Evolutionary conservation across 2,888 invertebrate genomes (phyloP), one percentile per base, ranked within the genome.

Genomic region (Cheilosia urbana): DNA sequence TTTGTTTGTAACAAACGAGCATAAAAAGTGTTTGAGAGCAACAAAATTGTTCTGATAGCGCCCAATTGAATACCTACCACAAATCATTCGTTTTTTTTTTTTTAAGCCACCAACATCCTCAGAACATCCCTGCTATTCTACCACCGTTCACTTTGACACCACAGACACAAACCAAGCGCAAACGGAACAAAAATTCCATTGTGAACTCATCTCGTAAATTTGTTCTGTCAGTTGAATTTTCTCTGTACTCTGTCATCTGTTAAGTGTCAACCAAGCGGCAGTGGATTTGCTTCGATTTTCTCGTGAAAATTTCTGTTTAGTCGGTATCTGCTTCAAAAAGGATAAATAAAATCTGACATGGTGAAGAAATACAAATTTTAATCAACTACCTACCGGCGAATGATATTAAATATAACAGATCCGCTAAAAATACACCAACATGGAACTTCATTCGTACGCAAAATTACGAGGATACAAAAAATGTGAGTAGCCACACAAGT

Each of bases 361-460:
- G 42, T 71, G 0, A 40, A 17, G 15, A 24, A 34, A 62, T 45
- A 13, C 21, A 58, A 17, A 57, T 17, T 57, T 37, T 21, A 63
- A 30, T 30, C 15, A 21, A 42, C 30, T n/a, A 17, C 13, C 37
- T n/a, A 17, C 13, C n/a, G 24, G 17, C 9, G 15, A 53, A 53
- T 21, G 30, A 15, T 45, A 53, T 53, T 30, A 9, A 17, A 17
- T 58, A 60, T 77, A 19, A 13, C 11, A 4, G 11, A 27, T 24
- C 19, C 42, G 45, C 63, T 60, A 15, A n/a, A 19, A 30, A 55
- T 21, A 30, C 2, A 45, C 11, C 40, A 40, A 63, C 60, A 77
- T 91, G 92, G 91, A 91, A 57, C 87, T 91, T 55, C 91, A 91
- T 87, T 91, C 90, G 4, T 92, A 92, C 80, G 91, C 91, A 15